A percentile compares a stretch with the other conserved stretches of the same genome.
phyloP scores from a whole-genome alignment of 2,113 vertebrate species.

The Nettapus auritus region DNA sequence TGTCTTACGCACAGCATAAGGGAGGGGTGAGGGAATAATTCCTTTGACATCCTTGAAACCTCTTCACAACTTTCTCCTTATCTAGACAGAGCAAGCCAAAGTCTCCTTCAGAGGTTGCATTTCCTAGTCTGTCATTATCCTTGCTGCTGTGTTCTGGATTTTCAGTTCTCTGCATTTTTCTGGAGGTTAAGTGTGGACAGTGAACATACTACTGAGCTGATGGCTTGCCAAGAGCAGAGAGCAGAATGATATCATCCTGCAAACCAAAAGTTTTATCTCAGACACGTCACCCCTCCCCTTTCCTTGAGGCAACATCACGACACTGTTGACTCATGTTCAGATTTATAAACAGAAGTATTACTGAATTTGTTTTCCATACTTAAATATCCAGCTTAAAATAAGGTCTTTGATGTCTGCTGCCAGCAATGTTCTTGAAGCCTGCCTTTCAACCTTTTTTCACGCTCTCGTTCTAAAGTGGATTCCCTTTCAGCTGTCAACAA shows the following conservation, averaged over 20 bases:
- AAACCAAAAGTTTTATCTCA: background rate
- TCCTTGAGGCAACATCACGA: conserved; percentile 30
- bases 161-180: background rate
- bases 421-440: background rate
- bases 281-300: background rate
- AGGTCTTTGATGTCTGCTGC: conserved; percentile 39
- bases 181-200: background rate
- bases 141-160: background rate
- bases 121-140: background rate
- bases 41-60: background rate
- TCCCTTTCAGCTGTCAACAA: background rate
- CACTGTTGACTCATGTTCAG: conserved; percentile 30
- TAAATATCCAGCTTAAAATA: conserved; percentile 48
- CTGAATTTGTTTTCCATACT: conserved; percentile 25
- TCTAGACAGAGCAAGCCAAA: background rate
- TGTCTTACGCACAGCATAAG: background rate
- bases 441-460: conserved; percentile 16
- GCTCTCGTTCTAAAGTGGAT: background rate
- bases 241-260: background rate
- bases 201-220: background rate
- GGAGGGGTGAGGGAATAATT: background rate
- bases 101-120: background rate
- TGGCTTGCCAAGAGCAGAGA: background rate
- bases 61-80: background rate
- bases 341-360: conserved; percentile 54